Evolutionary conservation across 1,140 invertebrate species (phyloP).

Genomic region (Ditylenchus dipsaci): DNA sequence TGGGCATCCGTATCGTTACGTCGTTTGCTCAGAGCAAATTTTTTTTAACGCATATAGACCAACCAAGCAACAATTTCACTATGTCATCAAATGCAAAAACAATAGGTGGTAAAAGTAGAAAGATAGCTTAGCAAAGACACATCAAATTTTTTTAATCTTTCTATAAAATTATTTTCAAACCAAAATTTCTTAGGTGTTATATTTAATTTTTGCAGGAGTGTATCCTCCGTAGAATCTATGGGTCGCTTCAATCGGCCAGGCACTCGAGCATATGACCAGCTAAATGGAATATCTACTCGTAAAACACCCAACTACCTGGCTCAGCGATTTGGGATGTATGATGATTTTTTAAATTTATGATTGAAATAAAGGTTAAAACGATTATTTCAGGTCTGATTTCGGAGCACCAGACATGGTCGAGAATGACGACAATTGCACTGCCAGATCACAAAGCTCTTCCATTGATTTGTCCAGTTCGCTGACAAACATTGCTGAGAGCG

Average conservation of each 20-base stretch:
- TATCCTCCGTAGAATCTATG: conserved; percentile 1
- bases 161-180: too few relatives aligned
- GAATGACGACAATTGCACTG: not conserved
- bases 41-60: too few relatives aligned
- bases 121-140: too few relatives aligned
- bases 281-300: not conserved
- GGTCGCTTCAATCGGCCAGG: not conserved
- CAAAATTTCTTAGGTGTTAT: too few relatives aligned
- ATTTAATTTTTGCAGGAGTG: conserved; percentile 5
- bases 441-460: not conserved
- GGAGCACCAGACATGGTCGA: conserved; percentile 9
- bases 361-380: not conserved
- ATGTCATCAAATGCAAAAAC: too few relatives aligned
- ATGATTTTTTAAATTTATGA: conserved; percentile 1
- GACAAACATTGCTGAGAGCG: not conserved
- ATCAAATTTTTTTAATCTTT: too few relatives aligned
- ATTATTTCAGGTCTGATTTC: not conserved
- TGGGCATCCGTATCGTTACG: too few relatives aligned
- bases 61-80: too few relatives aligned
- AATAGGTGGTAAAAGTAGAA: too few relatives aligned
- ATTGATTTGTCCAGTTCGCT: not conserved
- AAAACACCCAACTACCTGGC: conserved; percentile 5
- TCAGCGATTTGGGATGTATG: not conserved
- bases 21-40: too few relatives aligned
- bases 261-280: conserved; percentile 1